Conservation (phyloP, 2,797 vertebrate species). For the Pantherophis vulpinus region DNA sequence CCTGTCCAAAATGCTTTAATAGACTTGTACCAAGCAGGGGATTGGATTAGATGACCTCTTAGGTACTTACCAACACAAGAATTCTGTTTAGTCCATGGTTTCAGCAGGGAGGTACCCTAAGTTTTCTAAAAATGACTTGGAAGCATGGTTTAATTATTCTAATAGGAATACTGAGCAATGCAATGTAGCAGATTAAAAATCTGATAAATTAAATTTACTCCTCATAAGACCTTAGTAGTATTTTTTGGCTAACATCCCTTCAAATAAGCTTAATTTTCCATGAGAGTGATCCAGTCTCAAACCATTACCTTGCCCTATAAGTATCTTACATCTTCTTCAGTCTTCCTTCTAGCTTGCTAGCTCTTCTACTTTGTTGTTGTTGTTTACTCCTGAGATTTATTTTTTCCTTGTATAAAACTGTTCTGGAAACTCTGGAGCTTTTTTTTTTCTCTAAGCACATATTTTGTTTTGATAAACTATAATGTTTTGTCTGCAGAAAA, state of each 20-base stretch:
- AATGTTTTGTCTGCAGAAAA: conserved; percentile 71
- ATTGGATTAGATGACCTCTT: neutral
- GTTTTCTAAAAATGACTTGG: neutral
- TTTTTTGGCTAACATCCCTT: neutral
- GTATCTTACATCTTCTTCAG: neutral
- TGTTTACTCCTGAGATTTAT: neutral
- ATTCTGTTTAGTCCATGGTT: neutral
- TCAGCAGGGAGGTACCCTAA: neutral
- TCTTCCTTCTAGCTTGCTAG: neutral
- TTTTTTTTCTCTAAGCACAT: conserved; percentile 60
- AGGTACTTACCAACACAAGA: neutral
- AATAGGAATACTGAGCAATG: neutral
- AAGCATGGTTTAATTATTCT: neutral
- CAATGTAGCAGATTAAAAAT: neutral
- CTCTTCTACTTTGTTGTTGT: neutral
- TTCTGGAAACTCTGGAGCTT: conserved; percentile 39
- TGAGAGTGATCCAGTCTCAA: neutral
- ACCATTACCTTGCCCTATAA: neutral
- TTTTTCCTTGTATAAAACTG: conserved; percentile 20
- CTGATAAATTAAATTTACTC: neutral
- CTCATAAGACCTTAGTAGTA: neutral
- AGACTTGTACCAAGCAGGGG: neutral
- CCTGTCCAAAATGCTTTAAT: neutral
- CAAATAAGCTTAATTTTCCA: neutral
- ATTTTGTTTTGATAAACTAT: conserved; percentile 71